Evolutionary conservation across 2,888 invertebrate species (phyloP), one percentile per base, ranked within the genome.

Genomic region (Gibbula magus): DNA sequence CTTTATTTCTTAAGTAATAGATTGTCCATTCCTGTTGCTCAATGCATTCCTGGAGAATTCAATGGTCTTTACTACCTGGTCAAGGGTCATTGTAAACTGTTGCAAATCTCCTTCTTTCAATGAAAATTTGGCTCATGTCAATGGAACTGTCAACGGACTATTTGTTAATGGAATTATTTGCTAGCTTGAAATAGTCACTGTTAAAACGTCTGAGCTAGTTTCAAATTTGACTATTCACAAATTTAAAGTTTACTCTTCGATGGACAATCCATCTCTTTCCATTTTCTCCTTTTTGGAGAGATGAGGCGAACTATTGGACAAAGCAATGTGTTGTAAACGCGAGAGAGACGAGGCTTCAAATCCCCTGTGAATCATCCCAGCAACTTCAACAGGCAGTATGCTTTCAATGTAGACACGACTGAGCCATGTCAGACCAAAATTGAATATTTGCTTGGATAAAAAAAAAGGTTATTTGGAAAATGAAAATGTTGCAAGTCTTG

Each of bases 401-500:
- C 16, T 29, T 25, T 29, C 29, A 8, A 25, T 61, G 25, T 61
- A 29, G 61, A 61, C 29, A 29, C 29, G 29, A 22, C 25, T 13
- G 61, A 16, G 29, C 61, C 29, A 29, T 61, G 61, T 29, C 61
- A 29, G 29, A 29, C 13, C 25, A 29, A 61, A 61, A 61, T 29
- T 61, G 25, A 29, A 61, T 29, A 29, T 29, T 61, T 61, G 25
- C 29, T 29, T 10, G 61, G 25, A 29, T 22, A 25, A 29, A 61
- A 61, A 61, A n/a, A 25, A 61, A 13, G 61, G 25, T 29, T 29
- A 18, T 29, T 61, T 61, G 29, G 25, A 29, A 61, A 61, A 61
- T 61, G 61, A 61, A 61, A 61, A 61, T 61, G 61, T 61, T 61
- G 61, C 61, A 16, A 29, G 25, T 61, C 61, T 61, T 61, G 61